Evolutionary conservation across 2,888 invertebrate species (phyloP).

Genomic region (Parnassius smintheus): DNA sequence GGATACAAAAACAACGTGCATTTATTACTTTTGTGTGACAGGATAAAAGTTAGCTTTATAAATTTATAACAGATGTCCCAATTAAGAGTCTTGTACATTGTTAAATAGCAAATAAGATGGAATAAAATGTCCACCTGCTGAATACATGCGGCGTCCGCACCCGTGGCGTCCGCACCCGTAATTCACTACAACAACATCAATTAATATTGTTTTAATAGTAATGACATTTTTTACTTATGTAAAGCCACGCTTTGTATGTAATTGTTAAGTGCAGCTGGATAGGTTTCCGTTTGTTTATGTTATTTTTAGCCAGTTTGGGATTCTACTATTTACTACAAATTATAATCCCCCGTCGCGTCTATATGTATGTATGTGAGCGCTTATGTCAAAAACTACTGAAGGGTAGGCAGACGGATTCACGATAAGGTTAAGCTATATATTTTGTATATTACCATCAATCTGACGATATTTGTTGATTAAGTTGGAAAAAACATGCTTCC

Average conservation of each 20-base stretch:
- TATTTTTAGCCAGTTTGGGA: no score
- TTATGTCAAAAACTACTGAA: no score
- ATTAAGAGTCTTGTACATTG: constrained; percentile 15
- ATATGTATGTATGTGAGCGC: no score
- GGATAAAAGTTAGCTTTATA: constrained; percentile 10
- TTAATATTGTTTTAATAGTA: constrained; percentile 19
- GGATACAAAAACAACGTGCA: background rate
- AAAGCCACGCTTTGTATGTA: background rate
- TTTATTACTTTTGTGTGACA: constrained; percentile 2
- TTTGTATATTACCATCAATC: no score
- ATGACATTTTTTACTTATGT: background rate
- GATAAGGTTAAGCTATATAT: no score
- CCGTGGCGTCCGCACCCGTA: background rate
- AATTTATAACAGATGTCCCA: constrained; percentile 16
- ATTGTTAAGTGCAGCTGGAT: constrained; percentile 14
- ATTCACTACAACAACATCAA: constrained; percentile 8
- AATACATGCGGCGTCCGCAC: background rate
- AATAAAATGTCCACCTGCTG: constrained; percentile 17
- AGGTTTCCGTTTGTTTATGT: no score
- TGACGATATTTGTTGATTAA: no score
- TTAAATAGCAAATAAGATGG: constrained; percentile 18
- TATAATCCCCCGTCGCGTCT: no score
- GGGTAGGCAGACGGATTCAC: no score
- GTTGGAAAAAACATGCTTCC: no score
- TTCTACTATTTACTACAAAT: no score